Base-by-base conservation (phyloP, 2,797 vertebrate species). In the Chromobotia macracanthus region DNA sequence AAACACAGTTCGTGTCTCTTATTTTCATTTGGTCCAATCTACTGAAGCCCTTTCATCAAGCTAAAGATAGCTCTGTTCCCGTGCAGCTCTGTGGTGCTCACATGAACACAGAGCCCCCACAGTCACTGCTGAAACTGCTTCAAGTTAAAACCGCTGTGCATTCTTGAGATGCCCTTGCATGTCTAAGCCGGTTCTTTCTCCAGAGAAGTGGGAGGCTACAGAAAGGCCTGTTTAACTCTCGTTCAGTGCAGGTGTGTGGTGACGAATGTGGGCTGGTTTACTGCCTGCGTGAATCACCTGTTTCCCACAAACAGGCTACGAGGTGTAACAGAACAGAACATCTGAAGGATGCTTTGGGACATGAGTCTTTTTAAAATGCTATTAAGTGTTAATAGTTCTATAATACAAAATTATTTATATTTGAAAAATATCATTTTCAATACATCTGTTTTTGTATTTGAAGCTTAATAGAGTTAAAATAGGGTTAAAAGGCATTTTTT, bases 111-210 rank as follows among this genome's bases (percentile, higher is more conserved):
- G 63, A 56, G 77, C 48, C 46, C 55, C 55, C 70, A 50, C 72
- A 77, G 44, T 71, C 74, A 75, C 68, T 60, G 60, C 38, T 67
- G 51, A 67, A 55, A 74, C 65, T n/a, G 51, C 60, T 79, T 75
- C 66, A 60, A 82, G 74, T 64, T 44, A 80, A 69, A 79, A 80
- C 74, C 69, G 0, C 58, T 28, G 66, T 65, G 46, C 82, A 84
- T 86, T 87, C 80, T 84, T 86, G 60, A 61, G 56, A 86, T 77
- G 66, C 58, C 84, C 80, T 28, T 72, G 84, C 85, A 80, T 86
- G 87, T 82, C 84, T 53, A 78, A 82, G 84, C 84, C 11, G 46
- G 70, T 77, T 61, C 50, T n/a, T 75, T 71, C 53, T 48, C 28
- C 58, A 46, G 48, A 79, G 71, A 11, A 66, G 44, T 48, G 46